Evolutionary conservation across 2,888 invertebrate genomes (phyloP), one percentile per base, ranked within the genome.

Genomic region (Rosalia funebris): DNA sequence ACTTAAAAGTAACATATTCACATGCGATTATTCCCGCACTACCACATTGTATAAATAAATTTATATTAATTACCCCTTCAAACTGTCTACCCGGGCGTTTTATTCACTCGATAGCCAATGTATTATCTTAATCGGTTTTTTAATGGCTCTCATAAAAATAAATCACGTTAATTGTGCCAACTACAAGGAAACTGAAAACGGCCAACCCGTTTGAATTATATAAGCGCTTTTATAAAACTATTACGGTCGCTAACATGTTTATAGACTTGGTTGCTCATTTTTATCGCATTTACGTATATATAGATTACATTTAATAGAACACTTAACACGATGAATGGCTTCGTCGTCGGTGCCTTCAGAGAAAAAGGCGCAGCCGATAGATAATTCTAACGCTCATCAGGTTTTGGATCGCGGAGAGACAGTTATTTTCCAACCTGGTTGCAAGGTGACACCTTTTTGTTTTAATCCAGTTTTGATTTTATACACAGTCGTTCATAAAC

Each of bases 71-170:
- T 53, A 36, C n/a, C 36, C 17, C 48, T 54, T 32, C 10, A 46
- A 15, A 15, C 12, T 16, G 34, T n/a, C 7, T 25, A 50, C 19
- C 20, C 36, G 12, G 25, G 37, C 32, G 37, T 32, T 17, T 31
- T 16, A 42, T 25, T 53, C 16, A 16, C 53, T 32, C 42, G 12
- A 19, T 34, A 14, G 20, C 36, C 45, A 14, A 34, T 53, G 42
- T 36, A 44, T 44, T 54, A 55, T 55, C 55, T 55, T 55, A 55
- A 55, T 55, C 45, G 55, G 55, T 25, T 55, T 55, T 55, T 55
- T 42, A 45, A 55, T 25, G 55, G 46, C 36, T 25, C 37, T 39
- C 45, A 20, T 55, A 55, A 45, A 55, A 36, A 55, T 55, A 55
- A 55, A 55, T 55, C 55, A 55, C 34, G 45, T 55, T 55, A 55